phyloP scores from a whole-genome alignment of 2,113 vertebrate species.

The Chaetura pelagica region DNA sequence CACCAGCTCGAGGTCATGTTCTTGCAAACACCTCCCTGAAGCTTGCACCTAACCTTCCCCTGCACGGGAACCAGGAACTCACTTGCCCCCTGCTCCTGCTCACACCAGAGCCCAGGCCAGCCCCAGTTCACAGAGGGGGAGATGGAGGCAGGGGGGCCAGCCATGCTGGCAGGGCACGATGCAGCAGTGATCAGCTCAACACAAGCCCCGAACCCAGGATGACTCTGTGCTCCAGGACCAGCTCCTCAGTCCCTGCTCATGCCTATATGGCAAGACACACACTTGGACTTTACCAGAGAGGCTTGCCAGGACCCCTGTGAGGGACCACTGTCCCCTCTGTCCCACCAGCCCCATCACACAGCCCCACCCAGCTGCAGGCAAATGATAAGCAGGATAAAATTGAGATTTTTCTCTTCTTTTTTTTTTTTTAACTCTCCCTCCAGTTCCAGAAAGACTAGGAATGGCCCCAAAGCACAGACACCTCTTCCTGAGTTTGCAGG shows the following conservation, averaged over 20 bases:
- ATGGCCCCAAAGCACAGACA: background rate
- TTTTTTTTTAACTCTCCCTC: background rate
- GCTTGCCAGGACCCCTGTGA: background rate
- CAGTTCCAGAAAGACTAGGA: background rate
- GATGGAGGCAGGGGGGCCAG: background rate
- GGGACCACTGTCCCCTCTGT: background rate
- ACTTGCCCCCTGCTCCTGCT: background rate
- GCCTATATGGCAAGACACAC: background rate
- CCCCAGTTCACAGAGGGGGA: no score
- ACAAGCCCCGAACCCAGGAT: background rate
- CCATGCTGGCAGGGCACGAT: fast-evolving
- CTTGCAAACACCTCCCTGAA: background rate
- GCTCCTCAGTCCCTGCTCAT: background rate
- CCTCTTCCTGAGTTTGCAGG: background rate
- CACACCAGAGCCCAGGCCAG: background rate
- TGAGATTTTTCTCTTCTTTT: background rate
- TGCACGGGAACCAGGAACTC: background rate
- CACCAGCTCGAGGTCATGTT: background rate
- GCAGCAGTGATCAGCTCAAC: no score
- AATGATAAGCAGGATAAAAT: background rate
- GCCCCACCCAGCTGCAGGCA: background rate
- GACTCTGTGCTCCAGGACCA: background rate
- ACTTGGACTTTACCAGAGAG: background rate
- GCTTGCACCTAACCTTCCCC: background rate
- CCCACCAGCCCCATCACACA: background rate